A percentile compares a stretch with the other conserved stretches of the same genome.
phyloP scores from a whole-genome alignment of 2,113 vertebrate species.

The Phrynosoma platyrhinos region DNA sequence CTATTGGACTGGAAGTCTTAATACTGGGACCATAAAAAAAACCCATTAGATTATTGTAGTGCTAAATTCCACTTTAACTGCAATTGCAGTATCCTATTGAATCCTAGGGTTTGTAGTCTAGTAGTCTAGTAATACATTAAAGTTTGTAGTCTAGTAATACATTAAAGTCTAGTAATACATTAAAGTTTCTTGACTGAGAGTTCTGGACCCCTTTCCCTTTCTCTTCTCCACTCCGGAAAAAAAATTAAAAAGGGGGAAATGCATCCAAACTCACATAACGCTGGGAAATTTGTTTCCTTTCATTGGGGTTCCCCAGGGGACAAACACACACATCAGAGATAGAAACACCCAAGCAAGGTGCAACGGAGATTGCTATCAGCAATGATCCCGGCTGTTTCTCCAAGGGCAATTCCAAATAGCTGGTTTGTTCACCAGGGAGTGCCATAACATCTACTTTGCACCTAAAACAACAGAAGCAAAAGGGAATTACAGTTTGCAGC shows the following conservation, averaged over 20 bases:
- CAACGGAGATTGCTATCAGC: constrained; percentile 84
- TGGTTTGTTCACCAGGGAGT: constrained; percentile 79
- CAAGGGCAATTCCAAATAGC: constrained; percentile 82
- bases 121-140: too few species aligned
- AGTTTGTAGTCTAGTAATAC: too few species aligned
- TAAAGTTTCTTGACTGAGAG: too few species aligned
- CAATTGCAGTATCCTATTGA: too few species aligned
- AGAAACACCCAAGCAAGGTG: constrained; percentile 86
- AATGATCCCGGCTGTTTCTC: constrained; percentile 82
- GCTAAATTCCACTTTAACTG: too few species aligned
- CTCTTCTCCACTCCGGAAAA: not conserved
- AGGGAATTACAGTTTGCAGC: too few species aligned
- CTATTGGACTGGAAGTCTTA: too few species aligned
- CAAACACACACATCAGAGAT: constrained; percentile 87
- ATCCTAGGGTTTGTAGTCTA: too few species aligned
- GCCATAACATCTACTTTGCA: constrained; percentile 87
- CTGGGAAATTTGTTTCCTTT: constrained; percentile 78
- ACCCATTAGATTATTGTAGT: too few species aligned
- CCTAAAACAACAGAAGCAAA: constrained; percentile 71
- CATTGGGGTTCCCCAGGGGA: constrained; percentile 81
- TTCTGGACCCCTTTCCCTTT: not conserved
- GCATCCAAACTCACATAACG: constrained; percentile 83
- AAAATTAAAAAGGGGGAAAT: rapidly evolving
- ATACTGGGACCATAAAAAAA: too few species aligned
- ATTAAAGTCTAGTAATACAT: too few species aligned